Base-by-base conservation (phyloP, 2,888 invertebrate genomes). In the Macaria liturata region DNA sequence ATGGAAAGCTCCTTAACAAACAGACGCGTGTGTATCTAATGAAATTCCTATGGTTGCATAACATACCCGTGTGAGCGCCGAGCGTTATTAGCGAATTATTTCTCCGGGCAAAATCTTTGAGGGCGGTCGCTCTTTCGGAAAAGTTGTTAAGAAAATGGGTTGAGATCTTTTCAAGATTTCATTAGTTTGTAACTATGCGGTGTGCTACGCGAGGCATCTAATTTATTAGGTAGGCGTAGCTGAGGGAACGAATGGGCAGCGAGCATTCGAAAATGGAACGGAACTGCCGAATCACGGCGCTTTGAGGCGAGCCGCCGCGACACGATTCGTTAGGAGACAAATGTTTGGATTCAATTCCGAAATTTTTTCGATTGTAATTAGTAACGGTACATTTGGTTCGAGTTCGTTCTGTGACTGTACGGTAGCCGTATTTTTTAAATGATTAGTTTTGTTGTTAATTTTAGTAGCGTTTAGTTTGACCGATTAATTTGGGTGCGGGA, bases 41-140 rank as follows among this genome's bases (percentile, higher is more conserved):
- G 91, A 91, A 91, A 91, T 91, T 91, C 91, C 91, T 88, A 91
- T 90, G 91, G 91, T 91, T 90, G 91, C 91, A 90, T 91, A 91
- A 89, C 91, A 87, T 89, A 86, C 84, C 86, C 89, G 88, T 81
- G 85, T 80, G 84, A 85, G 87, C 82, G 83, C 81, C 71, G 80
- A 79, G 80, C 88, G 91, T 88, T 89, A 90, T 90, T 91, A 91
- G 86, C 88, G 86, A 90, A 91, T 91, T 89, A 91, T 90, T 90
- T 87, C 88, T 86, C 80, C 74, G 86, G 84, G 87, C 79, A 80
- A 81, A 88, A 91, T 91, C 91, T 91, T 91, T 91, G 91, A 91
- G 91, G 89, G 86, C 89, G 87, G 83, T 84, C 86, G 91, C 86
- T 91, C 91, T 91, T 81, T 86, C 80, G 91, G 91, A 91, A 91